Base-by-base conservation (phyloP, 2,113 vertebrate species). In the Hyla sarda region DNA sequence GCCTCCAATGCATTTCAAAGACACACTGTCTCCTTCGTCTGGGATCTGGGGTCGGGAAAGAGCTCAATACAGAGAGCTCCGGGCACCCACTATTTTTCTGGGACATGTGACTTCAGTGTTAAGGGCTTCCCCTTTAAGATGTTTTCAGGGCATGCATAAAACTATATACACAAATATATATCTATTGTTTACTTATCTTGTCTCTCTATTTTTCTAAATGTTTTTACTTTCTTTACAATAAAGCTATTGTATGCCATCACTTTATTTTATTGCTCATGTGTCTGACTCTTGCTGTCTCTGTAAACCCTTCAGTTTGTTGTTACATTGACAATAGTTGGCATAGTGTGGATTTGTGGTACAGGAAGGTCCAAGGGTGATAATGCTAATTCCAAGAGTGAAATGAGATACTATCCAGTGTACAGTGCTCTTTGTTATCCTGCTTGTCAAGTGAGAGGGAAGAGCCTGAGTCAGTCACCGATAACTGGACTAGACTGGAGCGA, bases 351-450 rank as follows among this genome's bases (percentile, higher is more conserved):
- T 34, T 78, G 75, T 56, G 75, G 75, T 78, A 56, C 75, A 54
- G 30, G 75, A 54, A 78, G 48, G 28, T 76, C 74, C 74, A 76
- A 52, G 74, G 17, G 25, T 16, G 75, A 78, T 78, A 78, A 78
- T 56, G 17, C 75, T 19, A 52, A 78, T 54, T 54, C 30, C 75
- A 54, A 77, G 73, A 76, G 75, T 56, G 47, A 56, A n/a, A 77
- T 54, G 48, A 77, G 45, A 77, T 56, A 34, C 19, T 34, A 56
- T 54, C 28, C 75, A 34, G 75, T 78, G 48, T 56, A 21, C 28
- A 78, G 50, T 34, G 75, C 56, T 23, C 48, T 78, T 78, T 78
- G 74, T 76, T 76, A 76, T 76, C 48, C 50, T 78, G 17, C 19
- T 78, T 78, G 50, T 34, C 50, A 34, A 56, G 50, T 12, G 50